These are phyloP conservation scores for Nasonia longicornis DNA, from an alignment of 1,140 invertebrate genomes.

Conservation along the genomic window DNA sequence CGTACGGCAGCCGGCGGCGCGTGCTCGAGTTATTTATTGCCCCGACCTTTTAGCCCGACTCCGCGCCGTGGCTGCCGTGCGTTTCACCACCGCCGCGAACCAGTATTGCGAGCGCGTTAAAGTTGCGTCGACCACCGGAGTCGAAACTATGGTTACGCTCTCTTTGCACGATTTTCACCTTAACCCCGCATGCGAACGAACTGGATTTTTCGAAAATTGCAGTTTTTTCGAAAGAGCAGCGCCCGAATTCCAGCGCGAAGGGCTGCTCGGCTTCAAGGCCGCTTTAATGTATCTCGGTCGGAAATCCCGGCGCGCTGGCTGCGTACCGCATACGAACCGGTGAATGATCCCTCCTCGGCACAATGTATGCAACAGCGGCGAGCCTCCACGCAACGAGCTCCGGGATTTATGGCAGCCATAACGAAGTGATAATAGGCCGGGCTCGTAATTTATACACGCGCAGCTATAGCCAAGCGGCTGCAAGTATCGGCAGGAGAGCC, in stretches of 20 bases:
- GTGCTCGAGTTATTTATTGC: slow-evolving; percentile 65
- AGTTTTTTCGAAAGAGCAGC: neutral
- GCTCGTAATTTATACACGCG: slow-evolving; percentile 58
- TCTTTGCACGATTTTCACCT: no score
- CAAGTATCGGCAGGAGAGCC: slow-evolving; percentile 22
- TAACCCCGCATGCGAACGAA: no score
- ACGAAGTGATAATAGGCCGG: slow-evolving; percentile 64
- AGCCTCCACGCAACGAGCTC: slow-evolving; percentile 52
- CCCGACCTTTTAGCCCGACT: slow-evolving; percentile 62
- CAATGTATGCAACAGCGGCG: slow-evolving; percentile 36
- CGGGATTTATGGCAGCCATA: slow-evolving; percentile 55
- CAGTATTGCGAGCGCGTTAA: slow-evolving; percentile 57
- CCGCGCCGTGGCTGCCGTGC: neutral
- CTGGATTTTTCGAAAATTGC: neutral
- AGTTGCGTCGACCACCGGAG: slow-evolving; percentile 52
- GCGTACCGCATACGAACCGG: neutral
- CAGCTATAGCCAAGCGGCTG: neutral
- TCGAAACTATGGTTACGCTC: neutral
- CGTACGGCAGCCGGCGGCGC: neutral
- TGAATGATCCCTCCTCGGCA: neutral
- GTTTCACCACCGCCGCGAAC: slow-evolving; percentile 57
- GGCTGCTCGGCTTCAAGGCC: neutral
- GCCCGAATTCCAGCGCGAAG: neutral
- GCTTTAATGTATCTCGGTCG: neutral
- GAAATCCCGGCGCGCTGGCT: neutral